phyloP scores from a whole-genome alignment of 2,113 vertebrate species.

The Semnornis frantzii region DNA sequence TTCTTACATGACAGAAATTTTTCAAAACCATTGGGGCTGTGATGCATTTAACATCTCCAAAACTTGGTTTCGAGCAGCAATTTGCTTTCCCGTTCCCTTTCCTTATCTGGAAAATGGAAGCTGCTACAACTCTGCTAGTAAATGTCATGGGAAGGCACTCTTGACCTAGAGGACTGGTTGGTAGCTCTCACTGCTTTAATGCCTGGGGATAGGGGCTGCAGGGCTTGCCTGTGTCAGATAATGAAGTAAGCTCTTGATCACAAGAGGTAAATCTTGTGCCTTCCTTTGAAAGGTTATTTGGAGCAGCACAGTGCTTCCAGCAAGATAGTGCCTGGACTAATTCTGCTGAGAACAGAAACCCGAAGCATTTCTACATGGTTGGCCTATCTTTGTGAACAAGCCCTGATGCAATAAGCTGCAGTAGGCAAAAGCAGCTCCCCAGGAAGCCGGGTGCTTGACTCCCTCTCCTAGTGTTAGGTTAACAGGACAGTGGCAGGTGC shows the following conservation, averaged over 20 bases:
- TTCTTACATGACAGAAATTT: background rate
- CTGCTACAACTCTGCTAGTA: background rate
- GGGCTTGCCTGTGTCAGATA: background rate
- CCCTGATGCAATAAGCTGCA: background rate
- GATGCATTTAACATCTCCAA: background rate
- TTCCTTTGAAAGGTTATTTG: background rate
- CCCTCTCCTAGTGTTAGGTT: background rate
- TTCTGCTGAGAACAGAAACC: background rate
- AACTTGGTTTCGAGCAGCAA: background rate
- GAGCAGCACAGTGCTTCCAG: background rate
- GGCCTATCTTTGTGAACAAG: background rate
- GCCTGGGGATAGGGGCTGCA: too few relatives aligned
- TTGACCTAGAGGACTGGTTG: background rate
- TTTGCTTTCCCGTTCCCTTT: background rate
- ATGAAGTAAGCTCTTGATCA: background rate
- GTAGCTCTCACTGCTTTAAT: background rate
- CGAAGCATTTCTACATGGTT: fast-evolving
- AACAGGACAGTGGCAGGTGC: background rate
- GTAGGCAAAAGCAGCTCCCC: background rate
- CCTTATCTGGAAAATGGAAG: background rate
- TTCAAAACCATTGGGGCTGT: background rate
- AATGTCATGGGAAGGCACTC: background rate
- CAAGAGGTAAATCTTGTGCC: background rate
- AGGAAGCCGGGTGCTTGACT: background rate
- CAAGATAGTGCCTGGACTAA: background rate